Evolutionary conservation across 2,797 vertebrate genomes (phyloP).

Genomic region (Chloroceryle amazona): DNA sequence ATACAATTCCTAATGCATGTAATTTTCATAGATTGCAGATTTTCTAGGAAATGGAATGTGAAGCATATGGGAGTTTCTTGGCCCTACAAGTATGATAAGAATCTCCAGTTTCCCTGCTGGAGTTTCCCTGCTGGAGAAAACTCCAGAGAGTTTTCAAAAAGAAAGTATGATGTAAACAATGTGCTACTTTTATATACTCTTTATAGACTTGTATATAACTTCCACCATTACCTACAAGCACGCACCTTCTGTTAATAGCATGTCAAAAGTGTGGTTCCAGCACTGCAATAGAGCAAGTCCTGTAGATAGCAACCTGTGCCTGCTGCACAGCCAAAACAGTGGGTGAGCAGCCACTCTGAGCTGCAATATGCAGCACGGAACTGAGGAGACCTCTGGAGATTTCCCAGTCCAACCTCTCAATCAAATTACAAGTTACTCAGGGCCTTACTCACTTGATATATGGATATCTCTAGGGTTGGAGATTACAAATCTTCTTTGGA

Average conservation of each 20-base stretch:
- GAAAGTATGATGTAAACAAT: neutral
- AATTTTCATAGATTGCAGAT: neutral
- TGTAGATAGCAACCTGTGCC: neutral
- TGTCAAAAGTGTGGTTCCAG: neutral
- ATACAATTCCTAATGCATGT: neutral
- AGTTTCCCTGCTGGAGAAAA: neutral
- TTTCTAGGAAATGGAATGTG: conserved; percentile 3
- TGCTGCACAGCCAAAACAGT: neutral
- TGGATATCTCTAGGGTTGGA: neutral
- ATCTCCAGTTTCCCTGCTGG: neutral
- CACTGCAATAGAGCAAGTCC: neutral
- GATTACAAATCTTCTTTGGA: neutral
- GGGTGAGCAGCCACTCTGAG: neutral
- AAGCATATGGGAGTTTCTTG: neutral
- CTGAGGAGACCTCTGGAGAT: neutral
- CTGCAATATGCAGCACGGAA: neutral
- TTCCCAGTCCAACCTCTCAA: neutral
- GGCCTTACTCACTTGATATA: neutral
- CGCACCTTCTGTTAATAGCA: neutral
- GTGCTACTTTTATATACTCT: neutral
- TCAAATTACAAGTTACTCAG: neutral
- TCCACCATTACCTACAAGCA: neutral
- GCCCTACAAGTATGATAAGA: neutral
- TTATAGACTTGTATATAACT: neutral
- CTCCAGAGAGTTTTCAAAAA: neutral